Evolutionary conservation across 2,113 vertebrate species (phyloP), one percentile per base, ranked within the genome.

Genomic region (Lasiurus borealis): DNA sequence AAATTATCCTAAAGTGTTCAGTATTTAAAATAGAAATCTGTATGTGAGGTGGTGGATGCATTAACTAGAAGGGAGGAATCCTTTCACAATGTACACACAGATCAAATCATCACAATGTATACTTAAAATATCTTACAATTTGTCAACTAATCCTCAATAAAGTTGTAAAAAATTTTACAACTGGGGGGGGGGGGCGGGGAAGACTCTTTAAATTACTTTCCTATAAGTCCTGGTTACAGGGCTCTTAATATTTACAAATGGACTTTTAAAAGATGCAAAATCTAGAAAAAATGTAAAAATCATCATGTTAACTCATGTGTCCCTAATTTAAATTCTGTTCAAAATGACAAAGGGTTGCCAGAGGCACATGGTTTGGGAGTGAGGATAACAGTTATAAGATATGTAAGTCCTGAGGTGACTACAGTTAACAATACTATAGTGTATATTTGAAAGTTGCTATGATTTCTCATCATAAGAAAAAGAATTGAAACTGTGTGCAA

Each of bases 231-330:
- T 96, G 59, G n/a, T 36, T 82, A 19, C 5, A 72, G 48, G 36
- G 82, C n/a, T 85, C 34, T 71, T 71, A 95, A 76, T 71, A 85
- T 73, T 92, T 88, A 66, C 1, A 88, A 64, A 14, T n/a, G 16
- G 52, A 40, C 40, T 68, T 36, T 54, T 93, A 85, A 88, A 85
- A 69, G 52, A 88, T 69, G 12, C 25, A 91, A 93, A 93, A 76
- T 66, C 64, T 66, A 66, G 29, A 81, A 91, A 84, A 68, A 46
- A 88, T 64, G 14, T 25, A 91, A 88, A 93, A 75, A 8, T 76
- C 31, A 82, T 76, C 27, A 36, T 48, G 34, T 36, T 84, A 92
- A 94, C 5, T 90, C 34, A 76, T 71, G 73, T 69, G 34, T 31
- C 54, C 68, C 48, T 88, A 68, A 62, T 75, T 73, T 48, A 81